Conservation (phyloP, 2,888 invertebrate genomes). For the Dynastes hyllus region DNA sequence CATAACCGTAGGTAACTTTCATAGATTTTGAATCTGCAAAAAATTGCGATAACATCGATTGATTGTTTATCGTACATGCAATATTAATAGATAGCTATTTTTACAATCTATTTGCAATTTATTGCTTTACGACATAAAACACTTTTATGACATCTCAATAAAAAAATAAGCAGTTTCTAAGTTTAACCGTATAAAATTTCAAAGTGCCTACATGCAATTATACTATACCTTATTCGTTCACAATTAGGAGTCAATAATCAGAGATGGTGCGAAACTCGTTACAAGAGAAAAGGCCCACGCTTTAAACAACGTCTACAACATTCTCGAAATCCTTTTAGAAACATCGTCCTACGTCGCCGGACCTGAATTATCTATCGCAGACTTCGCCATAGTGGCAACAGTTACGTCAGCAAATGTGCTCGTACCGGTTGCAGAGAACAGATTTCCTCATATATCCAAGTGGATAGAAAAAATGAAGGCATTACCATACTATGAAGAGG, state of each 20-base stretch:
- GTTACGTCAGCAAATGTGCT: constrained; percentile 64
- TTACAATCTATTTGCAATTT: neutral
- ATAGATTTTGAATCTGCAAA: neutral
- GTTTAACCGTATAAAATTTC: neutral
- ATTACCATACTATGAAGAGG: constrained; percentile 60
- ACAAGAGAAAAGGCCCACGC: constrained; percentile 48
- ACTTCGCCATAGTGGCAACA: constrained; percentile 70
- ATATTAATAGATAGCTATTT: neutral
- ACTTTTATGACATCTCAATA: neutral
- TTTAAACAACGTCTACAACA: constrained; percentile 38
- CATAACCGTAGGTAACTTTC: constrained; percentile 34
- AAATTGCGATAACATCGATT: neutral
- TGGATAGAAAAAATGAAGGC: constrained; percentile 64
- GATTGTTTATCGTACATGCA: neutral
- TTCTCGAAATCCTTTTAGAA: constrained; percentile 64
- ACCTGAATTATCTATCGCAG: constrained; percentile 73
- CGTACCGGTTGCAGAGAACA: constrained; percentile 63
- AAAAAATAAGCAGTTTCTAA: no score
- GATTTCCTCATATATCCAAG: constrained; percentile 61
- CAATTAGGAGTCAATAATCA: constrained; percentile 45
- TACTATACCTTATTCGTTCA: neutral
- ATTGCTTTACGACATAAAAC: neutral
- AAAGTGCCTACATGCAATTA: neutral
- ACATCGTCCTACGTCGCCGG: constrained; percentile 73
- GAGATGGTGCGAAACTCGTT: constrained; percentile 45